Percentiles rank a stretch among this genome's conserved stretches.
Conservation (phyloP, 2,888 invertebrate genomes). For the Synergus gifuensis region DNA sequence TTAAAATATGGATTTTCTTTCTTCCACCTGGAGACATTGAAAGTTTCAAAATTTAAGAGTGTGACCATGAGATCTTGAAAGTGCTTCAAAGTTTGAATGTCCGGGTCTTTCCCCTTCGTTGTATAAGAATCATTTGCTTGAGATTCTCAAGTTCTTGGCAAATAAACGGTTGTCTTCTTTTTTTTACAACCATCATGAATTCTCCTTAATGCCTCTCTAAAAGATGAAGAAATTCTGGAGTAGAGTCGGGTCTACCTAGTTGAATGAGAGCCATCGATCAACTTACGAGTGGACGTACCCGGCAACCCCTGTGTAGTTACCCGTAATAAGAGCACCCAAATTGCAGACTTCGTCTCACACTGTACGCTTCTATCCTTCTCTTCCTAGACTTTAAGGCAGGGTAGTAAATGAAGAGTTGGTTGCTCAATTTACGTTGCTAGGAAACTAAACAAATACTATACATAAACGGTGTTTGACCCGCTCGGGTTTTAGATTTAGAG, state of each 20-base stretch:
- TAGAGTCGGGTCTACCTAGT: conserved; percentile 8
- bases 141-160: background rate
- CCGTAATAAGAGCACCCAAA: conserved; percentile 37
- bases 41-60: background rate
- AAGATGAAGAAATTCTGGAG: conserved; percentile 19
- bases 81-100: background rate
- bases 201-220: conserved; percentile 10
- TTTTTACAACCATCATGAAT: background rate
- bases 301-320: conserved; percentile 28
- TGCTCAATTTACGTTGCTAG: background rate
- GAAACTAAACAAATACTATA: background rate
- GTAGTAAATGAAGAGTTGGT: background rate
- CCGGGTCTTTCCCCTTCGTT: background rate
- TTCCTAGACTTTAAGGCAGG: background rate
- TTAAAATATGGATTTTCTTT: background rate
- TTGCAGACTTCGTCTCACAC: conserved; percentile 8
- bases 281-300: conserved; percentile 19
- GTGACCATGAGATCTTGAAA: too few relatives aligned
- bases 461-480: background rate
- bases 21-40: background rate
- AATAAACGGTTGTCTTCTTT: background rate
- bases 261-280: conserved; percentile 41
- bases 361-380: background rate
- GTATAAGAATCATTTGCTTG: background rate
- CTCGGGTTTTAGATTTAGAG: background rate